phyloP scores from a whole-genome alignment of 1,140 invertebrate genomes.

The Oncopeltus fasciatus region DNA sequence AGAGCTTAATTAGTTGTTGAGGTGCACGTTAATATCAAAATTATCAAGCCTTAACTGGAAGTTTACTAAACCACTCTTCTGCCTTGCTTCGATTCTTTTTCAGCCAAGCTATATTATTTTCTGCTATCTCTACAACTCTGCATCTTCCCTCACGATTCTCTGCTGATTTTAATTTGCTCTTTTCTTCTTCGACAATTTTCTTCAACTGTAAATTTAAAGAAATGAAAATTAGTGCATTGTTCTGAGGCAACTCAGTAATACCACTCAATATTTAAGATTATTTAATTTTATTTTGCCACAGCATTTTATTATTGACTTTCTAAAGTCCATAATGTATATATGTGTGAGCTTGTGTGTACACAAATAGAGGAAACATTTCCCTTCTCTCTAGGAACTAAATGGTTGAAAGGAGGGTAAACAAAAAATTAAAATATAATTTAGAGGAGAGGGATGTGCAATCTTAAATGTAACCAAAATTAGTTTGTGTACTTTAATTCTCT shows the following conservation, averaged over 20 bases:
- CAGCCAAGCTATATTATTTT: constrained; percentile 2
- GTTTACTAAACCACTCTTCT: background rate
- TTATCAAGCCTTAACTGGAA: no score
- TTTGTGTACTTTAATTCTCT: no score
- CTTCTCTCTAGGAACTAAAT: background rate
- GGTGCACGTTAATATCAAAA: no score
- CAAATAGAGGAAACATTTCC: background rate
- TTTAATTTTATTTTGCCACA: background rate
- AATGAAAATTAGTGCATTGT: no score
- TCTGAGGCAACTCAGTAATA: no score
- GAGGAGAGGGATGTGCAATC: no score
- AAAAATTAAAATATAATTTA: no score
- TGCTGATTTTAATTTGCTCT: constrained; percentile 14
- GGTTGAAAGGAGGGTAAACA: no score
- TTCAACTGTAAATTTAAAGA: constrained; percentile 21
- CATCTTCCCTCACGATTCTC: background rate
- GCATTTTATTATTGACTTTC: background rate
- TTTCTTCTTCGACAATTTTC: constrained; percentile 9
- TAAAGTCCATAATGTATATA: background rate
- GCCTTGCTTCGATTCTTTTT: background rate
- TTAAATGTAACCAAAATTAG: no score
- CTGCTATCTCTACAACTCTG: background rate
- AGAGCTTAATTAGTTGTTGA: no score
- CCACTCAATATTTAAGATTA: background rate
- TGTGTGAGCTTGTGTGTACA: background rate